These are phyloP conservation scores for Aquatica leii DNA, from an alignment of 2,888 invertebrate genomes.

Conservation along the genomic window DNA sequence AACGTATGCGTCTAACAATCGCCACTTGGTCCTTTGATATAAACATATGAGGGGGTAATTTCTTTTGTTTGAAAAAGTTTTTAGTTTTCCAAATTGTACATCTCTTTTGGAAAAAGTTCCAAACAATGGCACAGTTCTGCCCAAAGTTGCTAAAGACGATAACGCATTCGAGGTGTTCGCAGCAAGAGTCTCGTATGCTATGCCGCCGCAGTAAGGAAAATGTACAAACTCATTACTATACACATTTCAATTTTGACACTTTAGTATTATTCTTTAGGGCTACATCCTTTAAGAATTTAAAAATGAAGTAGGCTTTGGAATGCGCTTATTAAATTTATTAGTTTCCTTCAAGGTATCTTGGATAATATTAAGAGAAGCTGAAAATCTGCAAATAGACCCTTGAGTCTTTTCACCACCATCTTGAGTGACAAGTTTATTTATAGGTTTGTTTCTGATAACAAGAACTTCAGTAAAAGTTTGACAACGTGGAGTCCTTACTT, in stretches of 20 bases:
- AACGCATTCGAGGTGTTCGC: not conserved
- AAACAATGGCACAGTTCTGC: not conserved
- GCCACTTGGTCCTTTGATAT: not conserved
- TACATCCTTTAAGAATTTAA: too few relatives aligned
- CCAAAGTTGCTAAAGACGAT: not conserved
- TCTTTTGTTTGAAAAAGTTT: not conserved
- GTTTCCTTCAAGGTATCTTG: too few relatives aligned
- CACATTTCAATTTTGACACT: too few relatives aligned
- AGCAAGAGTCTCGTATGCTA: not conserved
- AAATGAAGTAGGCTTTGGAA: too few relatives aligned
- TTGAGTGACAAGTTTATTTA: not conserved
- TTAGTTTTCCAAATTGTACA: not conserved
- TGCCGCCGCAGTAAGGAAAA: not conserved
- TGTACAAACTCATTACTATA: not conserved
- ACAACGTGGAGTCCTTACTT: not conserved
- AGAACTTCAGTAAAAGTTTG: not conserved
- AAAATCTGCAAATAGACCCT: not conserved
- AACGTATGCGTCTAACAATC: too few relatives aligned
- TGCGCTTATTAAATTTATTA: too few relatives aligned
- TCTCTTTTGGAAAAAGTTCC: not conserved
- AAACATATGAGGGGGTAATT: not conserved
- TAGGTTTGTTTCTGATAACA: too few relatives aligned
- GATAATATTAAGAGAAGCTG: too few relatives aligned
- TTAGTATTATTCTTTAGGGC: too few relatives aligned
- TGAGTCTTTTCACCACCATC: too few relatives aligned